These are phyloP conservation scores for Eleginops maclovinus DNA, from an alignment of 2,113 vertebrate genomes.

Conservation along the genomic window DNA sequence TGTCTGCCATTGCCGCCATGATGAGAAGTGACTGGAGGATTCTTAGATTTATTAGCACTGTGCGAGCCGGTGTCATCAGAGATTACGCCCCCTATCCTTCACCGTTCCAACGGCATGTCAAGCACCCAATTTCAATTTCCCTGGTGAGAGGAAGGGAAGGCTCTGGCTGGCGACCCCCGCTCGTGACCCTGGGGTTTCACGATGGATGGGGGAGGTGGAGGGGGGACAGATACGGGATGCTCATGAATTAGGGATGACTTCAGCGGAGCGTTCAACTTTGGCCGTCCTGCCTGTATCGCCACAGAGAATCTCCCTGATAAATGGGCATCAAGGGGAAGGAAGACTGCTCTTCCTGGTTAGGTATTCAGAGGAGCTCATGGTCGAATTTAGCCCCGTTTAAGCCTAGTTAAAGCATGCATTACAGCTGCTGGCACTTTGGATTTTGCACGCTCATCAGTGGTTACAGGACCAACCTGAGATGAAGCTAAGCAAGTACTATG, in stretches of 20 bases:
- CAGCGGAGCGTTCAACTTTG: constrained; percentile 73
- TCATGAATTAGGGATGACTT: constrained; percentile 82
- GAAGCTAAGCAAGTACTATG: background rate
- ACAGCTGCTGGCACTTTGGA: constrained; percentile 24
- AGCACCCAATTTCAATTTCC: constrained; percentile 80
- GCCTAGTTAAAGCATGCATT: constrained; percentile 51
- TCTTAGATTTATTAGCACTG: constrained; percentile 81
- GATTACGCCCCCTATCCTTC: constrained; percentile 83
- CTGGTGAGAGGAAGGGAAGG: constrained; percentile 65
- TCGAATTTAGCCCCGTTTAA: constrained; percentile 4
- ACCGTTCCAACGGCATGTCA: constrained; percentile 62
- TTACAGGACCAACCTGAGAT: background rate
- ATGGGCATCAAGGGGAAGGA: constrained; percentile 61
- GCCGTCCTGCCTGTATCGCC: constrained; percentile 64
- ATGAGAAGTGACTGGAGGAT: constrained; percentile 81
- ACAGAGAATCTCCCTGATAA: constrained; percentile 75
- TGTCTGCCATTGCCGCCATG: constrained; percentile 57
- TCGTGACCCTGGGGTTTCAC: constrained; percentile 72
- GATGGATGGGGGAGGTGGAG: constrained; percentile 55
- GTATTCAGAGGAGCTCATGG: constrained; percentile 59
- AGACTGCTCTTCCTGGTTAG: constrained; percentile 63
- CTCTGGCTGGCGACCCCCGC: constrained; percentile 71
- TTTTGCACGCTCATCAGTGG: constrained; percentile 7
- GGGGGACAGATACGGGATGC: constrained; percentile 67
- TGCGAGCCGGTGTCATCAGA: constrained; percentile 78